These are phyloP conservation scores for Campodea augens DNA, from an alignment of 1,140 invertebrate genomes.

Conservation along the genomic window DNA sequence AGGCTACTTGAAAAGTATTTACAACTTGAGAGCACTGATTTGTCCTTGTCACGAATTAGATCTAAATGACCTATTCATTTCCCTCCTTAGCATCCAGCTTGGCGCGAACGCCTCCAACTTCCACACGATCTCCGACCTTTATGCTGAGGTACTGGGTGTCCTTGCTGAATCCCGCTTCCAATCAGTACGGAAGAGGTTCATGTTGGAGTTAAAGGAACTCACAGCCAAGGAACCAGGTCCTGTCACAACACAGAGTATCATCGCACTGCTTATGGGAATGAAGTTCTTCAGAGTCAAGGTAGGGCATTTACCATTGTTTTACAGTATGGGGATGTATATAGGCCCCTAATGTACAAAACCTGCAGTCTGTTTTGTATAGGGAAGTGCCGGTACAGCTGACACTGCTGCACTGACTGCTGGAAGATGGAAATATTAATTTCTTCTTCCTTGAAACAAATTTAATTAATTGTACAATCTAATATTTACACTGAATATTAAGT, in stretches of 20 bases:
- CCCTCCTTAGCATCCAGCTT: constrained; percentile 48
- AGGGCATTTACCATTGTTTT: constrained; percentile 11
- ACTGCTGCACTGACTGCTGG: too few relatives aligned
- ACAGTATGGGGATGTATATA: too few relatives aligned
- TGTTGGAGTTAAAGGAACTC: constrained; percentile 80
- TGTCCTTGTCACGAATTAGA: background rate
- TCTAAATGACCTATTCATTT: background rate
- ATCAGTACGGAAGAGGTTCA: constrained; percentile 82
- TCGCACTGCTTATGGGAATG: constrained; percentile 96
- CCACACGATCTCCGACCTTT: constrained; percentile 90
- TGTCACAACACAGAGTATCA: constrained; percentile 83
- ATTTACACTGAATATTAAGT: too few relatives aligned
- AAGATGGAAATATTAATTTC: too few relatives aligned
- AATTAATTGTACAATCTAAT: too few relatives aligned
- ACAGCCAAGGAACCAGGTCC: constrained; percentile 66
- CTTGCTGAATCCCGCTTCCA: constrained; percentile 85
- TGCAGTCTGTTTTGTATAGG: too few relatives aligned
- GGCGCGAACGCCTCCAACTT: constrained; percentile 88
- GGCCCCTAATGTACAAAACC: too few relatives aligned
- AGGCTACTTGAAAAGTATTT: too few relatives aligned
- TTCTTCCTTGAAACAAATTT: too few relatives aligned
- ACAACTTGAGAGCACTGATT: background rate
- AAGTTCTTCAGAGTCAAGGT: constrained; percentile 93
- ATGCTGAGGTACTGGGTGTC: constrained; percentile 97
- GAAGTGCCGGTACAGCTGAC: too few relatives aligned